Percentiles rank a stretch among this genome's conserved stretches.
phyloP scores from a whole-genome alignment of 2,113 vertebrate genomes.

The Cavia porcellus region DNA sequence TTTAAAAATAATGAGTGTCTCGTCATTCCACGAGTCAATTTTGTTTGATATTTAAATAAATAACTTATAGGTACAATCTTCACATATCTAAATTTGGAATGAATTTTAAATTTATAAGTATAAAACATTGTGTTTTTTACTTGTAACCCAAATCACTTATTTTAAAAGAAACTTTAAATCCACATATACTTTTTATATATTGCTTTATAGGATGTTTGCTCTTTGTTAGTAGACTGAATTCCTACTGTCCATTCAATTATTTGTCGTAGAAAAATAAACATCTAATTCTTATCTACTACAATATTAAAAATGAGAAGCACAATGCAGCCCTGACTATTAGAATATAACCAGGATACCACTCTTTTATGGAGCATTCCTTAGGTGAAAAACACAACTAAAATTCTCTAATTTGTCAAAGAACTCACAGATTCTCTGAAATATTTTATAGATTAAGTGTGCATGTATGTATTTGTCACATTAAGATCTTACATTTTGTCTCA shows the following conservation, averaged over 20 bases:
- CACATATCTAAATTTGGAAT: neutral
- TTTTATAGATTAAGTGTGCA: neutral
- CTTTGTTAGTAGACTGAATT: neutral
- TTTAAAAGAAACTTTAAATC: neutral
- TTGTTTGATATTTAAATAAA: neutral
- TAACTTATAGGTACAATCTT: neutral
- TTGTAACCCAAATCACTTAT: neutral
- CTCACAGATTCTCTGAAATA: neutral
- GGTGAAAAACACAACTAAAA: neutral
- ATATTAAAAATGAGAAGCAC: neutral
- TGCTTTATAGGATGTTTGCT: neutral
- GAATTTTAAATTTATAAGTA: neutral
- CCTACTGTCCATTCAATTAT: neutral
- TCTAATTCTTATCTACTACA: neutral
- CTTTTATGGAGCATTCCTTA: neutral
- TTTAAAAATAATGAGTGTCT: neutral
- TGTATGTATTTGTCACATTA: neutral
- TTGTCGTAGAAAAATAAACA: neutral
- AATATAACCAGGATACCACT: neutral
- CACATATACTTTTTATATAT: neutral
- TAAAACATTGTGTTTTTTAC: neutral
- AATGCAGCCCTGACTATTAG: neutral
- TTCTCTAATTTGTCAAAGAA: neutral
- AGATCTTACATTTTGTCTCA: neutral
- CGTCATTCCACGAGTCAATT: neutral